These are phyloP conservation scores for Sciurus niger DNA, from an alignment of 2,113 vertebrate genomes.

Conservation along the genomic window DNA sequence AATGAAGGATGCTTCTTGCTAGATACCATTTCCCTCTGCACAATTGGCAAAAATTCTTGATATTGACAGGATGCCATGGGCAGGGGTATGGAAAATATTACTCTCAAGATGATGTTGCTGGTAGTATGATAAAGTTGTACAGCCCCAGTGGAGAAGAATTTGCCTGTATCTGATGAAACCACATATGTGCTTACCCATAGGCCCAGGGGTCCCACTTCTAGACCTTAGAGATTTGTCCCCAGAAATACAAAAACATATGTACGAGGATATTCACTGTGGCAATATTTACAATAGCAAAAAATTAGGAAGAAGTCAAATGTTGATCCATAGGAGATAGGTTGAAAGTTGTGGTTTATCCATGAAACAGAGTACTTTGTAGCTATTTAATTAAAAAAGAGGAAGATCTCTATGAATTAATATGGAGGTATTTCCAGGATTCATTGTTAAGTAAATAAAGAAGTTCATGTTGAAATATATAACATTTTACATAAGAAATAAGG, in stretches of 20 bases:
- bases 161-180: background rate
- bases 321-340: background rate
- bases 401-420: background rate
- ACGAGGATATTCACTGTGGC: background rate
- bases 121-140: background rate
- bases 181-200: background rate
- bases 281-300: background rate
- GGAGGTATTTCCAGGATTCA: conserved; percentile 18
- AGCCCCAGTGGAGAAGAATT: background rate
- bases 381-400: background rate
- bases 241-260: background rate
- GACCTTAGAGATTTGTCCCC: background rate
- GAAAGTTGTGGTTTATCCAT: background rate
- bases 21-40: background rate
- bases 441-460: conserved; percentile 8
- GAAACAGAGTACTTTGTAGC: background rate
- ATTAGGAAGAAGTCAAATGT: background rate
- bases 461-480: background rate
- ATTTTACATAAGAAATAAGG: conserved; percentile 10
- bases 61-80: background rate
- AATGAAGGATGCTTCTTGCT: background rate
- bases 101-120: background rate
- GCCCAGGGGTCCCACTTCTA: background rate
- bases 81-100: background rate
- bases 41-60: background rate